Conservation (phyloP, 2,797 vertebrate species). For the Clangula hyemalis region DNA sequence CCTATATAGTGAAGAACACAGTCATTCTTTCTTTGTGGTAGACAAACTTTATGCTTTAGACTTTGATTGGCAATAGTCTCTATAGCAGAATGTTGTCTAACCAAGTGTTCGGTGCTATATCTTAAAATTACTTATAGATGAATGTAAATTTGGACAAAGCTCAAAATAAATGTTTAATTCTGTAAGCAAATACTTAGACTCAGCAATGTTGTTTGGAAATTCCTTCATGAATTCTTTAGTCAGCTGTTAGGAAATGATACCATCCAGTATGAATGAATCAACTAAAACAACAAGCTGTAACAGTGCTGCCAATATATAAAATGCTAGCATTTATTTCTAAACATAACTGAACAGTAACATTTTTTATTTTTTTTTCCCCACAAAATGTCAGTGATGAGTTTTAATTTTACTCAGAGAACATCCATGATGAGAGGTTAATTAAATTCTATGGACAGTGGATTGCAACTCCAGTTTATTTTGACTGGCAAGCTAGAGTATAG, state of each 20-base stretch:
- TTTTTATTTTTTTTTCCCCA: no score
- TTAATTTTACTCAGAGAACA: not conserved
- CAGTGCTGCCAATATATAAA: not conserved
- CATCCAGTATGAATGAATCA: not conserved
- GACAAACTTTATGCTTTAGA: not conserved
- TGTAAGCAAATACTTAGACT: conserved; percentile 1
- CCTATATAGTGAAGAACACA: not conserved
- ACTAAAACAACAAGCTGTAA: not conserved
- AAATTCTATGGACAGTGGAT: not conserved
- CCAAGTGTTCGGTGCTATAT: not conserved
- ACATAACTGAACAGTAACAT: not conserved
- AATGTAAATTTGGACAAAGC: not conserved
- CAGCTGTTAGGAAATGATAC: not conserved
- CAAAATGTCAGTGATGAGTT: not conserved
- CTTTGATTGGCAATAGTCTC: not conserved
- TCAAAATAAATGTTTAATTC: not conserved
- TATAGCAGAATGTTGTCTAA: not conserved
- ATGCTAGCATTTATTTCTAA: not conserved
- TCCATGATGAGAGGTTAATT: not conserved
- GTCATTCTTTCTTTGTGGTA: not conserved
- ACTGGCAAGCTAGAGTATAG: not conserved
- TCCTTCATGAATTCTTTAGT: not conserved
- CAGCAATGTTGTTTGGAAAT: not conserved
- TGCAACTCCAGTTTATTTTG: conserved; percentile 15
- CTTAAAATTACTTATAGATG: conserved; percentile 2